Percentiles rank a stretch among this genome's conserved stretches.
phyloP scores from a whole-genome alignment of 2,113 vertebrate genomes.

The Peucedramus taeniatus region DNA sequence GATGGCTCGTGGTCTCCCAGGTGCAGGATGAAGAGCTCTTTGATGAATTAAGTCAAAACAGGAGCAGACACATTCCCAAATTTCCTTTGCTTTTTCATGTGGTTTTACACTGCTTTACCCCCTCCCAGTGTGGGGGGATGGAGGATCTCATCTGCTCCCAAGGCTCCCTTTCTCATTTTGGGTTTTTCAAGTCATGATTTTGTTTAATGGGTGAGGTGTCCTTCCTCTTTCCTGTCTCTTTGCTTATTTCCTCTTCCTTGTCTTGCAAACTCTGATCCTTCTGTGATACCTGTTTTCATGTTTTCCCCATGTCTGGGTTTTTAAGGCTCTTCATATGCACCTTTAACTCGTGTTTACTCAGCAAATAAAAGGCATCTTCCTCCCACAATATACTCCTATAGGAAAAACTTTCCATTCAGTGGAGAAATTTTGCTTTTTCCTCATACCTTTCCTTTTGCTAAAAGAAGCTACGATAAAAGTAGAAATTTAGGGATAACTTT shows the following conservation, averaged over 20 bases:
- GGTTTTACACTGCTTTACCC: background rate
- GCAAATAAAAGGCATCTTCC: background rate
- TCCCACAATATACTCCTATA: rapidly evolving
- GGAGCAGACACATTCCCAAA: background rate
- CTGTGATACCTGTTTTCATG: background rate
- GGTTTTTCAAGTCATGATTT: background rate
- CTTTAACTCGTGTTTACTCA: background rate
- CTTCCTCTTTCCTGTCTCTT: background rate
- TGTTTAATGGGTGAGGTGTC: background rate
- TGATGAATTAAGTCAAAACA: background rate
- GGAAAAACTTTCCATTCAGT: background rate
- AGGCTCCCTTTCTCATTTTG: background rate
- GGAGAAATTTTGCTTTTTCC: background rate
- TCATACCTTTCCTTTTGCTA: background rate
- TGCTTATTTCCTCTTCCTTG: background rate
- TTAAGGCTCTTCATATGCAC: background rate
- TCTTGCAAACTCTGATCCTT: background rate
- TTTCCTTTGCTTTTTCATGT: background rate
- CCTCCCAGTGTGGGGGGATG: background rate
- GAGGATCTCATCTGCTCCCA: background rate
- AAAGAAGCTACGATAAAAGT: rapidly evolving
- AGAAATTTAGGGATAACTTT: background rate
- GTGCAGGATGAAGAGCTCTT: background rate
- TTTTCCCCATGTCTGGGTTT: background rate
- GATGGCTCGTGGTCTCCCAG: background rate